Percentiles rank a stretch among this genome's conserved stretches.
phyloP scores from a whole-genome alignment of 2,113 vertebrate genomes.

The Nanorana parkeri region DNA sequence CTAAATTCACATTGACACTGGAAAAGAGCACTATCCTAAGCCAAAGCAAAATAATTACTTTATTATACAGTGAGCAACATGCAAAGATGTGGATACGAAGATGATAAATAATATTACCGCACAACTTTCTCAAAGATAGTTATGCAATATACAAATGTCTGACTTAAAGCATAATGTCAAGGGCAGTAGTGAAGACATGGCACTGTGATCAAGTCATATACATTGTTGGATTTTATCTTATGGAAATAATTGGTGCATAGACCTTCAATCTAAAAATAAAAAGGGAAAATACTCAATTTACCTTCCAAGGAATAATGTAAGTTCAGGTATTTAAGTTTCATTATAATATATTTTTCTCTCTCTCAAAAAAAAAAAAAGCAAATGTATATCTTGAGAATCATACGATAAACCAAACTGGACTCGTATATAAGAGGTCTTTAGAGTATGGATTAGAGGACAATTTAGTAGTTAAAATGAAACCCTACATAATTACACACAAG shows the following conservation, averaged over 20 bases:
- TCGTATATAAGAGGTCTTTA: too few relatives aligned
- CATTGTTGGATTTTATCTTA: neutral
- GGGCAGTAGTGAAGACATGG: neutral
- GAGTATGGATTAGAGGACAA: too few relatives aligned
- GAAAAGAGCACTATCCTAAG: neutral
- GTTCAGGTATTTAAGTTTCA: neutral
- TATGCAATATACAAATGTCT: neutral
- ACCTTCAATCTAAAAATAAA: too few relatives aligned
- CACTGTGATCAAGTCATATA: neutral
- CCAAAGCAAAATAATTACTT: neutral
- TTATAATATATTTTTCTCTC: neutral
- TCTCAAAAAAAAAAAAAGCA: slow-evolving; percentile 5
- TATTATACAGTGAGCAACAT: neutral
- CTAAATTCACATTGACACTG: neutral
- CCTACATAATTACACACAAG: too few relatives aligned
- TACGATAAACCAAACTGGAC: too few relatives aligned
- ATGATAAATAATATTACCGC: neutral
- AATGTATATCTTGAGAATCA: too few relatives aligned
- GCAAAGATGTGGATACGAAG: neutral
- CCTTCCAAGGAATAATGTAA: neutral
- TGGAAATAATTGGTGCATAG: neutral
- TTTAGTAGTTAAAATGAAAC: too few relatives aligned
- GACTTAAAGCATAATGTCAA: neutral
- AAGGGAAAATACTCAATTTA: too few relatives aligned
- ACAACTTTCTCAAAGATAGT: neutral